Conservation (phyloP, 2,797 vertebrate species). For the Spheniscus humboldti region DNA sequence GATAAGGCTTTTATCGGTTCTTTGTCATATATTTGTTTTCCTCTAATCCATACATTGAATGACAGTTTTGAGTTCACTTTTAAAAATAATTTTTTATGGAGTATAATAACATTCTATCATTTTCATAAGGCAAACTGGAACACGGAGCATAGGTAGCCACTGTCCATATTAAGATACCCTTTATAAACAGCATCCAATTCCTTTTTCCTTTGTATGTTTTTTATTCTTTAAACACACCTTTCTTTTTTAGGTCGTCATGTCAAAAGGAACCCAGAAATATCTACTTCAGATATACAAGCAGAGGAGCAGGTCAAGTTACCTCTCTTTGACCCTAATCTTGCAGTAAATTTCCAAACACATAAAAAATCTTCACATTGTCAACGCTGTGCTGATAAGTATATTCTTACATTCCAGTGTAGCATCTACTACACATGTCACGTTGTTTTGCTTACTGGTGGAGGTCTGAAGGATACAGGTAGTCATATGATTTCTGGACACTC, state of each 20-base stretch:
- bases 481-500: background rate
- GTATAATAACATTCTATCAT: background rate
- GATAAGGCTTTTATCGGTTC: background rate
- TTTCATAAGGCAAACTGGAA: background rate
- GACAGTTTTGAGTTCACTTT: background rate
- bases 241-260: background rate
- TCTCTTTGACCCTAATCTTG: background rate
- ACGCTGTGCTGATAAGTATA: background rate
- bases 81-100: background rate
- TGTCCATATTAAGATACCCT: background rate
- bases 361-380: background rate
- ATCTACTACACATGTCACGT: background rate
- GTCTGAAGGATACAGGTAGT: background rate
- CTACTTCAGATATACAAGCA: background rate
- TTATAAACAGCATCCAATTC: background rate
- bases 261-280: background rate
- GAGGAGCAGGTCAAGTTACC: background rate
- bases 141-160: background rate
- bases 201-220: background rate
- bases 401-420: background rate
- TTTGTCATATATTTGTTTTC: background rate
- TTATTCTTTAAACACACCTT: background rate
- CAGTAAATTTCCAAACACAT: background rate
- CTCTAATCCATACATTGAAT: background rate
- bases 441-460: background rate